These are phyloP conservation scores for Otolemur crassicaudatus DNA, from an alignment of 2,797 vertebrate genomes.

Conservation along the genomic window DNA sequence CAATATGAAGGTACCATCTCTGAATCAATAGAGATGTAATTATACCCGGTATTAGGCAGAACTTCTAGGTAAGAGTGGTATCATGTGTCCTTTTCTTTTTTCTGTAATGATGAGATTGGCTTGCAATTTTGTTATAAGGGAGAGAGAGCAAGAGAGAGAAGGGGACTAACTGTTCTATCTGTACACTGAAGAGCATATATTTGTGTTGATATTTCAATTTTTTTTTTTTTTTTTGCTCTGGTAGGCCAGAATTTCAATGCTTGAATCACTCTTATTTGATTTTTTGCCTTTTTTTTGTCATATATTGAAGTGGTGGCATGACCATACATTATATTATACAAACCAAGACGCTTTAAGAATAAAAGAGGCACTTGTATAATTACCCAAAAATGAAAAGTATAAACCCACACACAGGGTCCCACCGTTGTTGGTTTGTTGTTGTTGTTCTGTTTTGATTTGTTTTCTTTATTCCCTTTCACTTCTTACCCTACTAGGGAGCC, in stretches of 20 bases:
- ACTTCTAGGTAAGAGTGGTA: neutral
- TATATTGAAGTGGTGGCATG: neutral
- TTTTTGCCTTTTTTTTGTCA: neutral
- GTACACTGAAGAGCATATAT: neutral
- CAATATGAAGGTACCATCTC: neutral
- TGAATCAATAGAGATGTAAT: slow-evolving; percentile 3
- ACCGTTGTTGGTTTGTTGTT: neutral
- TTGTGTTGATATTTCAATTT: neutral
- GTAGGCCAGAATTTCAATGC: neutral
- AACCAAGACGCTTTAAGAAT: neutral
- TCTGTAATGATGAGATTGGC: neutral
- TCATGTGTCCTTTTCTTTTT: neutral
- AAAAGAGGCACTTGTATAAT: slow-evolving; percentile 1
- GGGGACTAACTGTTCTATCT: neutral
- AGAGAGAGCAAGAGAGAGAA: neutral
- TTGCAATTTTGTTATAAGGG: neutral
- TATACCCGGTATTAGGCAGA: neutral
- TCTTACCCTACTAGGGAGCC: neutral
- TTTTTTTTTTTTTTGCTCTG: neutral
- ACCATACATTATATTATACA: neutral
- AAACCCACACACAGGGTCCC: neutral
- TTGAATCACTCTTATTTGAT: neutral
- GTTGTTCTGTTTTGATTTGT: neutral
- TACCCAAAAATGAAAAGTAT: neutral
- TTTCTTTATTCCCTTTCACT: neutral